Percentiles rank a stretch among this genome's conserved stretches.
phyloP scores from a whole-genome alignment of 1,140 invertebrate species.

The Cydia strobilella region DNA sequence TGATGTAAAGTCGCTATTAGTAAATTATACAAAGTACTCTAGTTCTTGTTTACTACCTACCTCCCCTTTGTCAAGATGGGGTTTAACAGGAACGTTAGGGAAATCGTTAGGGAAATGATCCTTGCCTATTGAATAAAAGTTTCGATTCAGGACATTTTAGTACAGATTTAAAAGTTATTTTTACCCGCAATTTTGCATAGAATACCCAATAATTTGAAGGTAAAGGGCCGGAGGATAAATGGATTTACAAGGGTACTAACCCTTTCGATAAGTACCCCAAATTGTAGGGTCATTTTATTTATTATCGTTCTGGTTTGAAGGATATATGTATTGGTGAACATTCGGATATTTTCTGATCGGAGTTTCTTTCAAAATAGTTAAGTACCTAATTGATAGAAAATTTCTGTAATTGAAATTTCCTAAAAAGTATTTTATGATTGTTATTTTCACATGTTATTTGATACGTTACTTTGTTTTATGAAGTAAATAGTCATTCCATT shows the following conservation, averaged over 20 bases:
- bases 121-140: neutral
- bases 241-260: conserved; percentile 30
- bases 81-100: neutral
- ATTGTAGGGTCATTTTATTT: conserved; percentile 27
- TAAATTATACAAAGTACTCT: neutral
- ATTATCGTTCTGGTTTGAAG: conserved; percentile 24
- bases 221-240: conserved; percentile 23
- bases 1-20: neutral
- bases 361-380: neutral
- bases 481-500: no score
- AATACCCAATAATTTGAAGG: conserved; percentile 22
- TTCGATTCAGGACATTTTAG: conserved; percentile 3
- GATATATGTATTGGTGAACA: neutral
- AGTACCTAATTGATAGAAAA: neutral
- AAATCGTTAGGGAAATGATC: neutral
- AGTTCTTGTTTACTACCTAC: conserved; percentile 1
- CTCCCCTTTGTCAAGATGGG: neutral
- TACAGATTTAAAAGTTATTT: conserved; percentile 13
- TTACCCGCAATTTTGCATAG: conserved; percentile 19
- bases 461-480: neutral
- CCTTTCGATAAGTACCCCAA: conserved; percentile 29
- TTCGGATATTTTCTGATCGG: neutral
- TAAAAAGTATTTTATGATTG: neutral
- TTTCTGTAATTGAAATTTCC: neutral
- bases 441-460: neutral